Evolutionary conservation across 2,797 vertebrate genomes (phyloP).

Genomic region (Dermochelys coriacea): DNA sequence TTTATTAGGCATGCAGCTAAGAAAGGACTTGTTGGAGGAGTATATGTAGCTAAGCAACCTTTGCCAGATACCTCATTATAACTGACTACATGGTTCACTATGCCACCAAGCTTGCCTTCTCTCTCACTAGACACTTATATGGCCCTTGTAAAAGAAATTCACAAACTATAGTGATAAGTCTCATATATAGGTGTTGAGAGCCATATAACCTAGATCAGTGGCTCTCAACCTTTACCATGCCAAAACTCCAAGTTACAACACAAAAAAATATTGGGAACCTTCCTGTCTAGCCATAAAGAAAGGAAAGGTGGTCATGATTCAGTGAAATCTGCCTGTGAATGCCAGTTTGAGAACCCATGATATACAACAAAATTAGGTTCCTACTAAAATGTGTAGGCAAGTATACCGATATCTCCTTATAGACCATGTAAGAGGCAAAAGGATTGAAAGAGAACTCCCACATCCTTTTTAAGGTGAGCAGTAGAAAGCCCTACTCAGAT

Average conservation of each 20-base stretch:
- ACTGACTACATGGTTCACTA: background rate
- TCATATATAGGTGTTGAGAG: background rate
- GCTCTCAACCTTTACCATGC: background rate
- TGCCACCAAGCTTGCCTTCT: background rate
- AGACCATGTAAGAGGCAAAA: background rate
- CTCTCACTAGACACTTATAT: background rate
- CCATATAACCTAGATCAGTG: background rate
- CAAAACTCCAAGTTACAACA: background rate
- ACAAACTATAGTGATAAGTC: background rate
- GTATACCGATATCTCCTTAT: rapidly evolving
- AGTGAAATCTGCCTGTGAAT: background rate
- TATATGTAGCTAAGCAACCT: background rate
- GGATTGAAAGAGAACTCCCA: background rate
- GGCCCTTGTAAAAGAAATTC: background rate
- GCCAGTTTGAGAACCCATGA: background rate
- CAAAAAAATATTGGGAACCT: background rate
- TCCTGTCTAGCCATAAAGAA: background rate
- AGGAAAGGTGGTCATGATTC: background rate
- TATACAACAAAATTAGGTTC: background rate
- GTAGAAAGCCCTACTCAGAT: background rate
- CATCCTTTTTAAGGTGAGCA: background rate
- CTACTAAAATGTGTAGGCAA: background rate
- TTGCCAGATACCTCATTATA: background rate
- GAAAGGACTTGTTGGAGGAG: background rate
- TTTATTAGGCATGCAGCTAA: background rate